These are phyloP conservation scores for Sisyra terminalis DNA, from an alignment of 2,888 invertebrate genomes.

Conservation along the genomic window DNA sequence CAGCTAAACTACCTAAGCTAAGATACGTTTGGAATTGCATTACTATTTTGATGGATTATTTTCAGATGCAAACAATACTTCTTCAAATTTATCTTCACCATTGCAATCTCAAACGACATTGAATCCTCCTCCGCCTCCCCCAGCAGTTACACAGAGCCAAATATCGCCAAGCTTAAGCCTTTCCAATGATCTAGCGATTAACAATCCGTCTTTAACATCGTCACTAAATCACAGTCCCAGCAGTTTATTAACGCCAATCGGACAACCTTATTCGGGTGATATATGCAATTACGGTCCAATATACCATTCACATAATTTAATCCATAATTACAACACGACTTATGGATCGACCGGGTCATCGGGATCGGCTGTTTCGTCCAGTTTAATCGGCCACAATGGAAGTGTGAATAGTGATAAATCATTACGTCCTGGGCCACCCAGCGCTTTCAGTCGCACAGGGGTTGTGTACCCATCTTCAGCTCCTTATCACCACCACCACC, in stretches of 20 bases:
- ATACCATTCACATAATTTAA: slow-evolving; percentile 36
- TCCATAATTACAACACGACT: slow-evolving; percentile 26
- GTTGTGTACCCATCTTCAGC: too few relatives aligned
- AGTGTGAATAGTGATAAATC: slow-evolving; percentile 3
- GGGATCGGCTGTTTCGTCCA: slow-evolving; percentile 19
- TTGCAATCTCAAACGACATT: neutral
- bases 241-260: slow-evolving; percentile 25
- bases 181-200: slow-evolving; percentile 20
- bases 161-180: slow-evolving; percentile 11
- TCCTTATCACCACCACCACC: too few relatives aligned
- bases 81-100: neutral
- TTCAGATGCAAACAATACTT: neutral
- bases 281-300: slow-evolving; percentile 50
- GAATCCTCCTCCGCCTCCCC: too few relatives aligned
- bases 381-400: too few relatives aligned
- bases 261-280: slow-evolving; percentile 46
- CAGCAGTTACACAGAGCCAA: neutral
- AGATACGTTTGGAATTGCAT: too few relatives aligned
- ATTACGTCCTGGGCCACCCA: neutral
- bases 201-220: slow-evolving; percentile 21
- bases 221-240: slow-evolving; percentile 22
- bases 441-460: slow-evolving; percentile 6
- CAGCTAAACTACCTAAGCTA: too few relatives aligned
- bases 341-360: slow-evolving; percentile 22
- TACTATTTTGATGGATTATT: too few relatives aligned